These are phyloP conservation scores for Zosterops japonicus DNA, from an alignment of 2,113 vertebrate species.

Conservation along the genomic window DNA sequence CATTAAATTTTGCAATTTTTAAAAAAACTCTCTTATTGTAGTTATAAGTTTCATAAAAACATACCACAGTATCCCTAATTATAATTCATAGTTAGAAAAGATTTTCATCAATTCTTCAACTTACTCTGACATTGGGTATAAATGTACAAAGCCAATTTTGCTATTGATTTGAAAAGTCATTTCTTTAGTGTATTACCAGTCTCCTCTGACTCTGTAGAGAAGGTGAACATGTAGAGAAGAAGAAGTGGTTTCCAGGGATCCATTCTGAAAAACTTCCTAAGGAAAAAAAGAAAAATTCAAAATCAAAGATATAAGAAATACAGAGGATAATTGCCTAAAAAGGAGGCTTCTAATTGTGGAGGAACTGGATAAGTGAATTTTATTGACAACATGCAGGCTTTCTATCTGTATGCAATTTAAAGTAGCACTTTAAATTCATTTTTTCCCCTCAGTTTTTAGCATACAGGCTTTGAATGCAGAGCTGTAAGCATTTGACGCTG, in stretches of 20 bases:
- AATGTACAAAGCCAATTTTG: not conserved
- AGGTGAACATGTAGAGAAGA: conserved; percentile 12
- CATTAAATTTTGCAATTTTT: not conserved
- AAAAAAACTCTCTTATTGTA: not conserved
- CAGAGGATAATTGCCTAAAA: not conserved
- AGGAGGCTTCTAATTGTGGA: not conserved
- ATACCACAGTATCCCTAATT: not conserved
- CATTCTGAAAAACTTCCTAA: conserved; percentile 60
- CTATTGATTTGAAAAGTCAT: not conserved
- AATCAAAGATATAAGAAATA: not conserved
- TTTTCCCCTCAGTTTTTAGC: not conserved
- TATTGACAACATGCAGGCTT: not conserved
- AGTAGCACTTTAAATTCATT: not conserved
- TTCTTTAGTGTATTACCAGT: conserved; percentile 62
- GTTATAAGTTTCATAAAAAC: not conserved
- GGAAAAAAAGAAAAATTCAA: conserved; percentile 10
- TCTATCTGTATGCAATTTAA: not conserved
- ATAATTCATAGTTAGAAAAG: not conserved
- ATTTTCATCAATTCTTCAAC: not conserved
- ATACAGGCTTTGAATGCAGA: not conserved
- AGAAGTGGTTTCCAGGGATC: conserved; percentile 25
- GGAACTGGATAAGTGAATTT: not conserved
- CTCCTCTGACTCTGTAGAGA: conserved; percentile 40
- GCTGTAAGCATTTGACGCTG: not conserved
- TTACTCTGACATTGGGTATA: not conserved